Evolutionary conservation across 1,140 invertebrate genomes (phyloP).

Genomic region (Cyclargus thomasi): DNA sequence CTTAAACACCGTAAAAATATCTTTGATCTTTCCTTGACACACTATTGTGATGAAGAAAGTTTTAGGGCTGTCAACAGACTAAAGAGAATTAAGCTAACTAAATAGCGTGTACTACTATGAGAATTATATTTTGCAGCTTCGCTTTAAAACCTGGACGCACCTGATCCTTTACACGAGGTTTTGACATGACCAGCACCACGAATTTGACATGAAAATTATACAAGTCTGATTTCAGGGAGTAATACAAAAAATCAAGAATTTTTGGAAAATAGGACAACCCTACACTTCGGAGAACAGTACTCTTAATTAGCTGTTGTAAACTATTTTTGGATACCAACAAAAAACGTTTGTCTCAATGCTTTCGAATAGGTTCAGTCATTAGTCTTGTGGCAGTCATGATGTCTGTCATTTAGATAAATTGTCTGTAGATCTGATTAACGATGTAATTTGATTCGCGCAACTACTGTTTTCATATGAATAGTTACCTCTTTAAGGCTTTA

Average conservation of each 20-base stretch:
- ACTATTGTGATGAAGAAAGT: slow-evolving; percentile 12
- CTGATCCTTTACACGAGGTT: no score
- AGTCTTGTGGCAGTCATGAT: not conserved
- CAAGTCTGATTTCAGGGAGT: not conserved
- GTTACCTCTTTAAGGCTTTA: not conserved
- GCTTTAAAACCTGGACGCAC: not conserved
- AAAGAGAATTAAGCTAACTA: not conserved
- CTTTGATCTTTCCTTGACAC: slow-evolving; percentile 12
- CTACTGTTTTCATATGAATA: slow-evolving; percentile 8
- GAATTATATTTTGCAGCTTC: not conserved
- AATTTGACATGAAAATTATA: not conserved
- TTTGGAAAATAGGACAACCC: not conserved
- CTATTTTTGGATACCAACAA: not conserved
- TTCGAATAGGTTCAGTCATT: slow-evolving; percentile 6
- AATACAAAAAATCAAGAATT: not conserved
- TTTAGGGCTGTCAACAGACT: not conserved
- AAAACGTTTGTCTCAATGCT: not conserved
- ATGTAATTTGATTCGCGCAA: slow-evolving; percentile 5
- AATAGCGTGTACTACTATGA: not conserved
- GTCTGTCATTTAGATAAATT: slow-evolving; percentile 14
- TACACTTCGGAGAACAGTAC: not conserved
- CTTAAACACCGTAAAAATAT: slow-evolving; percentile 5
- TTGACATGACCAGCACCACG: no score
- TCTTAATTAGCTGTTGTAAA: slow-evolving; percentile 8
- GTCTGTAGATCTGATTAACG: not conserved